Conservation (phyloP, 2,113 vertebrate species). For the Promerops cafer region DNA sequence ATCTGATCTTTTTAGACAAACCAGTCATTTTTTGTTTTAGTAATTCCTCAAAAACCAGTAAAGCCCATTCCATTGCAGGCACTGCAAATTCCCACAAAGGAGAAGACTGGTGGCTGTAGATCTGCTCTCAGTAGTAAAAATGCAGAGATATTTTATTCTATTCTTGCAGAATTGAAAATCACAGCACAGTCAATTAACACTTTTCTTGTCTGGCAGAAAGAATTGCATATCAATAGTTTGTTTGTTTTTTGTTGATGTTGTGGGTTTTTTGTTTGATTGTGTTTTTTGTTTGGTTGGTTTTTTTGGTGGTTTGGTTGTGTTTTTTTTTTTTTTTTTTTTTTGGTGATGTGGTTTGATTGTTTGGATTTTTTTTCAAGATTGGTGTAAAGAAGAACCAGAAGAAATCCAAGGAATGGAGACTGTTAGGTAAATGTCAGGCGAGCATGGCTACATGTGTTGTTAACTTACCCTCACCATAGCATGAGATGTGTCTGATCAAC, state of each 20-base stretch:
- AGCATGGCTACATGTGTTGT: rapidly evolving
- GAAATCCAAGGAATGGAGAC: neutral
- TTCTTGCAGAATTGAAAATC: neutral
- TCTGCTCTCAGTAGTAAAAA: neutral
- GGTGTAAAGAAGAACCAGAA: neutral
- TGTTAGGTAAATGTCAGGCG: neutral
- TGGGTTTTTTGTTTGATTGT: neutral
- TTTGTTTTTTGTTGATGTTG: neutral
- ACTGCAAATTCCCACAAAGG: neutral
- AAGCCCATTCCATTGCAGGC: neutral
- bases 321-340: neutral
- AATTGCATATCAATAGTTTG: neutral
- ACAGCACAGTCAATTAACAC: neutral
- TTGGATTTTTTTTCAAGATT: rapidly evolving
- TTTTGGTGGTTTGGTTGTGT: too few relatives aligned
- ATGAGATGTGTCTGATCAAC: neutral
- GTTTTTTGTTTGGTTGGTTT: too few relatives aligned
- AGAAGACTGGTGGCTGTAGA: neutral
- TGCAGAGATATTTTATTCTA: neutral
- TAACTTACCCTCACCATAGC: neutral
- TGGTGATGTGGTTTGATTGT: neutral
- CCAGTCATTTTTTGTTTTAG: neutral
- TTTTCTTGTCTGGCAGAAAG: neutral
- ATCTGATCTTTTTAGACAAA: neutral
- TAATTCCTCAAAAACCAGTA: neutral